Conservation (phyloP, 2,888 invertebrate genomes). For the Caenorhabditis afra region DNA sequence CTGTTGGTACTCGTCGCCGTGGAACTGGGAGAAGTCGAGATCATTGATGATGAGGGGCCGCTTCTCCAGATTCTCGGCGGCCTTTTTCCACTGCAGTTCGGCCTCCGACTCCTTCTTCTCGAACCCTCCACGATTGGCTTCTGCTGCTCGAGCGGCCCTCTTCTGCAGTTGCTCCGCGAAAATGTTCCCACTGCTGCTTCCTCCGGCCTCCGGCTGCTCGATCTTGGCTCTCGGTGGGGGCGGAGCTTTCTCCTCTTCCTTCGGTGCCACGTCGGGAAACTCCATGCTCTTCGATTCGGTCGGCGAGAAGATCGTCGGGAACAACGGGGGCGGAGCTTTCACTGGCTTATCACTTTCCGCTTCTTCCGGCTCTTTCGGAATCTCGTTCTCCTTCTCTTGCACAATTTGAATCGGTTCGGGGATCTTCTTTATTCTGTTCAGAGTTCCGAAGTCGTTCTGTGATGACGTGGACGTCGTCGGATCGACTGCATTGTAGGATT, state of each 20-base stretch:
- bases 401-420: conserved; percentile 70
- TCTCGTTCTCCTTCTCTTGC: conserved; percentile 65
- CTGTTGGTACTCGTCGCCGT: conserved; percentile 89
- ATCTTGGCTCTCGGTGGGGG: conserved; percentile 68
- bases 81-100: conserved; percentile 95
- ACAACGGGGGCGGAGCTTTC: conserved; percentile 78
- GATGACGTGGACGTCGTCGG: conserved; percentile 47
- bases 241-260: conserved; percentile 45
- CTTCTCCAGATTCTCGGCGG: conserved; percentile 77
- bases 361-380: conserved; percentile 82
- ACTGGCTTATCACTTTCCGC: conserved; percentile 87
- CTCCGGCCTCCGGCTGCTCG: conserved; percentile 63
- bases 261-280: conserved; percentile 65
- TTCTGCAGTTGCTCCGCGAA: conserved; percentile 78
- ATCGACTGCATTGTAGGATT: conserved; percentile 18
- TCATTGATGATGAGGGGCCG: conserved; percentile 89
- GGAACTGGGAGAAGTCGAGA: conserved; percentile 95
- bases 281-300: conserved; percentile 79
- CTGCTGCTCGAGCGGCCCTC: conserved; percentile 74
- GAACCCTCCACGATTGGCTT: conserved; percentile 63
- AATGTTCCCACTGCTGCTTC: conserved; percentile 60
- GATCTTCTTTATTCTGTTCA: conserved; percentile 46
- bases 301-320: conserved; percentile 79
- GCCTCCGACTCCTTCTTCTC: conserved; percentile 81
- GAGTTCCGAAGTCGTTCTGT: conserved; percentile 6